Percentiles rank a stretch among this genome's conserved stretches.
phyloP scores from a whole-genome alignment of 1,140 invertebrate genomes.

The Drosophila novamexicana region DNA sequence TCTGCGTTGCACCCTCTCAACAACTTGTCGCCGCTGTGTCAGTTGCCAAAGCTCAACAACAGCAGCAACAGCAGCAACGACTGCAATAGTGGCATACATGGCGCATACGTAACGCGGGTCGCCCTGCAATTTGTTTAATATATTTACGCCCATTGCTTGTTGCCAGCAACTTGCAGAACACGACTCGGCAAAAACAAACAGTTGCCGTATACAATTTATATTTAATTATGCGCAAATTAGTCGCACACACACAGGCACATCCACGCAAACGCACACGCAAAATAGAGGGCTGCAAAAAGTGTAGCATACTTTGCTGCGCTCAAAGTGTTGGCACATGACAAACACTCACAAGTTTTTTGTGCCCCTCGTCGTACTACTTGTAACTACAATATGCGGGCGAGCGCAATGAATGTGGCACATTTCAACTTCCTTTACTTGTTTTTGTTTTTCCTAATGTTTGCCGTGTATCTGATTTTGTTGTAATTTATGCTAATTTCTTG shows the following conservation, averaged over 20 bases:
- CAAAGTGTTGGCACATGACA: conserved; percentile 79
- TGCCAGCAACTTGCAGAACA: conserved; percentile 32
- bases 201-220: conserved; percentile 77
- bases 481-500: conserved; percentile 43
- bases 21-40: conserved; percentile 40
- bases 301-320: conserved; percentile 60
- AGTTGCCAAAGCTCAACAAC: conserved; percentile 53
- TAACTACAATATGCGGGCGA: conserved; percentile 41
- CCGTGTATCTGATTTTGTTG: conserved; percentile 39
- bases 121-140: conserved; percentile 78
- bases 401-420: conserved; percentile 22
- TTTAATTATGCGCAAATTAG: conserved; percentile 83
- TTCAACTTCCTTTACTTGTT: conserved; percentile 20
- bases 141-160: conserved; percentile 82
- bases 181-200: conserved; percentile 63
- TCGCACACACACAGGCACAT: conserved; percentile 29
- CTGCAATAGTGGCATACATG: conserved; percentile 57
- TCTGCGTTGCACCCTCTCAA: conserved; percentile 12
- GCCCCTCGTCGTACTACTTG: conserved; percentile 28
- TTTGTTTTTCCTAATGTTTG: conserved; percentile 8
- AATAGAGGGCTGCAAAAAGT: conserved; percentile 50
- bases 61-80: conserved; percentile 14
- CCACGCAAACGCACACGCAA: neutral
- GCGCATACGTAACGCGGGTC: conserved; percentile 62
- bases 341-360: conserved; percentile 79